phyloP scores from a whole-genome alignment of 2,113 vertebrate species.

The Microcebus murinus region DNA sequence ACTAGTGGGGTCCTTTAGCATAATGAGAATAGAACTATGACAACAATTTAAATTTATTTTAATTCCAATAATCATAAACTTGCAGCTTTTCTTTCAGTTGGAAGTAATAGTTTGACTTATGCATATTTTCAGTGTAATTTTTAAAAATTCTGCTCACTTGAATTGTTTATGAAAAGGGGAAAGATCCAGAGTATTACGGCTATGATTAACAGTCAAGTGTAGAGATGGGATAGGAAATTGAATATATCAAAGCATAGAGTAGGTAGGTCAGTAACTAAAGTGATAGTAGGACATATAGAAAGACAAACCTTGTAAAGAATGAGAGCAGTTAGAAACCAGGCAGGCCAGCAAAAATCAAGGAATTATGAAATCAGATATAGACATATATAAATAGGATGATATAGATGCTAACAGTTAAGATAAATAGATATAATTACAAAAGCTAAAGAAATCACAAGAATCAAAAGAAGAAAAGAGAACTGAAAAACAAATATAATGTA shows the following conservation, averaged over 20 bases:
- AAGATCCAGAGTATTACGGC: background rate
- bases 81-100: background rate
- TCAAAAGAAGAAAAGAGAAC: background rate
- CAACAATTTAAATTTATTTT: background rate
- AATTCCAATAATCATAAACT: background rate
- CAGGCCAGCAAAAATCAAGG: background rate
- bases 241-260: background rate
- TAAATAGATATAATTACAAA: background rate
- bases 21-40: background rate
- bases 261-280: background rate
- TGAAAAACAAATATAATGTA: background rate
- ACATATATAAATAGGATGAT: background rate
- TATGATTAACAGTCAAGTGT: background rate
- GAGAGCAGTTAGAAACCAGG: background rate
- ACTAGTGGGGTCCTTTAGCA: background rate
- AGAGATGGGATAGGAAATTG: background rate
- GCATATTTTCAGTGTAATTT: background rate
- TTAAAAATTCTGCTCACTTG: background rate
- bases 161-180: background rate
- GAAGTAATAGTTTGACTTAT: background rate
- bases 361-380: background rate
- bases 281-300: background rate
- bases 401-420: background rate
- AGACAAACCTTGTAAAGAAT: background rate
- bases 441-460: background rate